Evolutionary conservation across 1,140 invertebrate species (phyloP).

Genomic region (Saccostrea glomerata): DNA sequence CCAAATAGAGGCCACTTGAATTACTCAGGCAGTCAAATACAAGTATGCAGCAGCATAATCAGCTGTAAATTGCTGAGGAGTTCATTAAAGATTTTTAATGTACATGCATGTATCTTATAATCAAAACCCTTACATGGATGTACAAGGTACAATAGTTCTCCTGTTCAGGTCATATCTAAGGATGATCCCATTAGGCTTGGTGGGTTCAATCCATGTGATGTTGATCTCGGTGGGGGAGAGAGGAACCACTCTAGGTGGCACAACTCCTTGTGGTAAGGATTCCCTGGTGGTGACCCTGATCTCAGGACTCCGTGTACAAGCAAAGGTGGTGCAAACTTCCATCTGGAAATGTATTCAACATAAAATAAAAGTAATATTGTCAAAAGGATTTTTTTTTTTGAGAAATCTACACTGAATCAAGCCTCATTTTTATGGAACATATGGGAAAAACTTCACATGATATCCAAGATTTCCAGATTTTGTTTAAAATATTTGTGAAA

Average conservation of each 20-base stretch:
- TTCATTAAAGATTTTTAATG: neutral
- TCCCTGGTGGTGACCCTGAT: constrained; percentile 73
- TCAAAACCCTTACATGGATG: constrained; percentile 67
- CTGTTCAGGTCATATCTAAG: constrained; percentile 74
- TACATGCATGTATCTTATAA: neutral
- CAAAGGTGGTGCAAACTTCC: constrained; percentile 75
- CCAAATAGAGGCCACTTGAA: no score
- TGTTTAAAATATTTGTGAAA: no score
- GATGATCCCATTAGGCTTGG: constrained; percentile 74
- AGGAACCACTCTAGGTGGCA: constrained; percentile 64
- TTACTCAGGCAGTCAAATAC: no score
- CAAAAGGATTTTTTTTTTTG: no score
- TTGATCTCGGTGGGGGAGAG: constrained; percentile 66
- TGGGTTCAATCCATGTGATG: constrained; percentile 71
- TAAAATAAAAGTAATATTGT: no score
- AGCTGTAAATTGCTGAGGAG: no score
- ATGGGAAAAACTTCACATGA: no score
- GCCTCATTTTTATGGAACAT: no score
- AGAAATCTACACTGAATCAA: no score
- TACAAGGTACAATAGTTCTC: constrained; percentile 64
- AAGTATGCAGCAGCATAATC: no score
- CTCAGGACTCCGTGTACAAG: constrained; percentile 69
- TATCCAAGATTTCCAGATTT: no score
- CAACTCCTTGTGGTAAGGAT: constrained; percentile 67
- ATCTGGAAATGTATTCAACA: constrained; percentile 61